A percentile compares a stretch with the other conserved stretches of the same genome.
These are phyloP conservation scores for Peucedramus taeniatus DNA, from an alignment of 2,113 vertebrate genomes.

Conservation along the genomic window DNA sequence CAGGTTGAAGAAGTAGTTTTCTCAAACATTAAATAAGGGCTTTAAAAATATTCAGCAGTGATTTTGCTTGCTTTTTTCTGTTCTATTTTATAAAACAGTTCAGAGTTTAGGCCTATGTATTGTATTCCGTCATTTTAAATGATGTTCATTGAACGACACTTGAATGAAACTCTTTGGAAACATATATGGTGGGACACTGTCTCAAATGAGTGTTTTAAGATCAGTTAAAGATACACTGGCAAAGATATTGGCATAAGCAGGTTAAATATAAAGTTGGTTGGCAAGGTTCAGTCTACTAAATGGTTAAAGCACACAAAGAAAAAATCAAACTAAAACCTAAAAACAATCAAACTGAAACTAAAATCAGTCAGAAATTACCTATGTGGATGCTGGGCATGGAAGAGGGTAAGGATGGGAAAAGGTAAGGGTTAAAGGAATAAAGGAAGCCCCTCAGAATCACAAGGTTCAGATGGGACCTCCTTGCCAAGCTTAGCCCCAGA, in stretches of 20 bases:
- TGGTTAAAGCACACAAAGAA: background rate
- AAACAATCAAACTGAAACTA: background rate
- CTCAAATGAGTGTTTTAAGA: background rate
- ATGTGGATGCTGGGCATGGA: fast-evolving
- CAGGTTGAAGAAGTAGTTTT: background rate
- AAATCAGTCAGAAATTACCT: background rate
- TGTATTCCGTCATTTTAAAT: background rate
- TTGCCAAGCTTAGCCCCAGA: background rate
- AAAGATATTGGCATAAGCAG: background rate
- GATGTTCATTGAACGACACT: background rate
- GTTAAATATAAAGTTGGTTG: background rate
- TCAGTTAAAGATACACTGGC: background rate
- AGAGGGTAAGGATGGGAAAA: background rate
- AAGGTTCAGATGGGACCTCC: background rate
- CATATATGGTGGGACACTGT: too few species aligned
- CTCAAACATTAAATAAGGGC: background rate
- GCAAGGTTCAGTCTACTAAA: background rate
- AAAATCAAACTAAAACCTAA: background rate
- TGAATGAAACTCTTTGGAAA: background rate
- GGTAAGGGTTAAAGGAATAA: background rate
- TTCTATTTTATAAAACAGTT: background rate
- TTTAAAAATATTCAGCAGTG: background rate
- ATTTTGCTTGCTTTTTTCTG: background rate
- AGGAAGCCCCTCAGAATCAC: background rate
- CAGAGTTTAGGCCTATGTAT: background rate